Conservation (phyloP, 2,113 vertebrate species). For the Alouatta palliata region DNA sequence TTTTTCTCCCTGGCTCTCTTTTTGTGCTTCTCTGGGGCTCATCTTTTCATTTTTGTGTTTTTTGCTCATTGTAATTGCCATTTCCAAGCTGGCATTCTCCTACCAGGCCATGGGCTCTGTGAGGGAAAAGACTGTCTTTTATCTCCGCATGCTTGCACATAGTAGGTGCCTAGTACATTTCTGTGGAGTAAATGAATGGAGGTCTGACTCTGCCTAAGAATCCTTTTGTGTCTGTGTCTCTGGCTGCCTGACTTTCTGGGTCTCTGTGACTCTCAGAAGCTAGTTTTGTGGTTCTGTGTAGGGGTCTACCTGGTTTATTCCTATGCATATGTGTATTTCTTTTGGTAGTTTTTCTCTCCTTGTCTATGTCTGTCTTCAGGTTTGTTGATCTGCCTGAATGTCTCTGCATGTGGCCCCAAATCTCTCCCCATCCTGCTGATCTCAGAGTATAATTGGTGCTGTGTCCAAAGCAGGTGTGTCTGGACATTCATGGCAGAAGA, state of each 20-base stretch:
- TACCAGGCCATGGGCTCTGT: not conserved
- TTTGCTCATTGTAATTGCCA: not conserved
- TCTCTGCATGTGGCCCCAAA: not conserved
- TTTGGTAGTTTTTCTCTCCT: not conserved
- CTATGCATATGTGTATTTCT: not conserved
- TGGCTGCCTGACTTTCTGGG: not conserved
- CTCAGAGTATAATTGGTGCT: not conserved
- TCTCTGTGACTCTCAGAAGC: not conserved
- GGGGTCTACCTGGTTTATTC: not conserved
- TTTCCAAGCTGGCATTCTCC: not conserved
- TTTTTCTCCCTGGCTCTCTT: not conserved
- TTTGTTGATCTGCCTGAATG: not conserved
- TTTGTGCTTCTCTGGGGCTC: not conserved
- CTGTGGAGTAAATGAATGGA: not conserved
- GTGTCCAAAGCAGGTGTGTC: not conserved
- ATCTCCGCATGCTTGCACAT: not conserved
- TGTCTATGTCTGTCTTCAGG: not conserved
- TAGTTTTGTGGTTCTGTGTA: not conserved
- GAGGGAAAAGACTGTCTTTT: not conserved
- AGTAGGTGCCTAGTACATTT: constrained; percentile 20
- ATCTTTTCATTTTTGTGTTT: not conserved
- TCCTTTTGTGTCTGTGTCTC: not conserved
- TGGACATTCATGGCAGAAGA: not conserved
- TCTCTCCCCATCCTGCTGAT: not conserved
- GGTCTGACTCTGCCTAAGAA: not conserved